phyloP scores from a whole-genome alignment of 2,888 invertebrate species.

The Lysandra coridon region DNA sequence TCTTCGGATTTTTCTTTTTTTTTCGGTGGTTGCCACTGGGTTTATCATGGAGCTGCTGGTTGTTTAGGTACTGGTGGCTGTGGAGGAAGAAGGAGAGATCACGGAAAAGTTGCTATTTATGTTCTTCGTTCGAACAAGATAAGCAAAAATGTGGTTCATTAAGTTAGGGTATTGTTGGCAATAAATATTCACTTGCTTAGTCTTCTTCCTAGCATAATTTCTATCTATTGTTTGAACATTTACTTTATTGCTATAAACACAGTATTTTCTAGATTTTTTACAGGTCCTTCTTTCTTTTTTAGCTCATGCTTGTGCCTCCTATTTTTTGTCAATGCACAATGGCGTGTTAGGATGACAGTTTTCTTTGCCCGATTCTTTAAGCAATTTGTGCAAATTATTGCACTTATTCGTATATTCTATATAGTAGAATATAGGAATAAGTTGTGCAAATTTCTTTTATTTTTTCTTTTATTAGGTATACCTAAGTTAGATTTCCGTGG shows the following conservation, averaged over 20 bases:
- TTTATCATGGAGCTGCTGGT: too few relatives aligned
- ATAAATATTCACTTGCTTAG: constrained; percentile 36
- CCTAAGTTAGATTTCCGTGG: too few relatives aligned
- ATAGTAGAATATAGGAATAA: too few relatives aligned
- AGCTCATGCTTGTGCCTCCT: constrained; percentile 32
- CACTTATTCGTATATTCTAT: too few relatives aligned
- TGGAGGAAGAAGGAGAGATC: not conserved
- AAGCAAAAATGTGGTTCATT: constrained; percentile 39
- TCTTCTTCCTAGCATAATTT: constrained; percentile 32
- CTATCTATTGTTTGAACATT: constrained; percentile 31
- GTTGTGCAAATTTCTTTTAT: too few relatives aligned
- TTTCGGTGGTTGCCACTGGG: too few relatives aligned
- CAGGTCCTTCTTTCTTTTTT: not conserved
- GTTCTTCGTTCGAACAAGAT: constrained; percentile 40
- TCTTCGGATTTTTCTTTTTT: too few relatives aligned
- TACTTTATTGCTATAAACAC: constrained; percentile 29
- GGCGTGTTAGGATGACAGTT: not conserved
- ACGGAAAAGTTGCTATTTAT: constrained; percentile 34
- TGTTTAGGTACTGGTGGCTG: too few relatives aligned
- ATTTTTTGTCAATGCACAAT: constrained; percentile 3
- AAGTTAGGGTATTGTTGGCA: constrained; percentile 31
- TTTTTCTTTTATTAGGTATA: too few relatives aligned
- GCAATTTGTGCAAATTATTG: too few relatives aligned
- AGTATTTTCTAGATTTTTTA: constrained; percentile 25
- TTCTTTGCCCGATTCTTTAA: too few relatives aligned